Percentiles rank a stretch among this genome's conserved stretches.
These are phyloP conservation scores for Hesperophylax magnus DNA, from an alignment of 1,140 invertebrate species.

Conservation along the genomic window DNA sequence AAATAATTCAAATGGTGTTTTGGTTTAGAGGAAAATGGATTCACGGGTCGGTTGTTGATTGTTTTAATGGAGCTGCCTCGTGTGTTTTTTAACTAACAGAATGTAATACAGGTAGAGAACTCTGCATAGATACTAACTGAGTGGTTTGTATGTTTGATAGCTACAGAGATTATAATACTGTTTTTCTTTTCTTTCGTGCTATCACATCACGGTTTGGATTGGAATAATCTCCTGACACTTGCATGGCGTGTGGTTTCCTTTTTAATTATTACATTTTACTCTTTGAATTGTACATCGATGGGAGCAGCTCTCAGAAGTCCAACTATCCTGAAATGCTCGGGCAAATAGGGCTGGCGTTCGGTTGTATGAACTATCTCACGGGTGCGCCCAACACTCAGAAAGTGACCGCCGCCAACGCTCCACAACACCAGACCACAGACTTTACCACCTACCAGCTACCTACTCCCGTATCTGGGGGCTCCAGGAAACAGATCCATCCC, in stretches of 20 bases:
- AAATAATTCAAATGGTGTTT: not conserved
- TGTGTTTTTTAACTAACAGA: not conserved
- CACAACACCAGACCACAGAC: conserved; percentile 53
- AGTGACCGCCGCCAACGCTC: not conserved
- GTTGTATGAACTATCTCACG: conserved; percentile 69
- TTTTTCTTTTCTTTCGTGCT: conserved; percentile 45
- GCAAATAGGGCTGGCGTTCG: conserved; percentile 69
- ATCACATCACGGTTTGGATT: conserved; percentile 37
- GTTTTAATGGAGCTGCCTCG: too few species aligned
- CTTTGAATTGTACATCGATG: not conserved
- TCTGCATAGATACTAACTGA: too few species aligned
- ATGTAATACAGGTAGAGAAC: not conserved
- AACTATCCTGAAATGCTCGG: conserved; percentile 71
- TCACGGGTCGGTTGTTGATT: not conserved
- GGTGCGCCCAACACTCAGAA: conserved; percentile 59
- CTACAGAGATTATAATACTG: conserved; percentile 12
- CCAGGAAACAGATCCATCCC: conserved; percentile 65
- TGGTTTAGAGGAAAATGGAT: not conserved
- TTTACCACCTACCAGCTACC: conserved; percentile 51
- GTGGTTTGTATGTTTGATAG: not conserved
- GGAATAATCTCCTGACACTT: conserved; percentile 17
- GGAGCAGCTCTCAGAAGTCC: conserved; percentile 66
- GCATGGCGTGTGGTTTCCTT: conserved; percentile 29
- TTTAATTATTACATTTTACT: not conserved
- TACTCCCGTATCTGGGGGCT: conserved; percentile 56